A percentile compares a stretch with the other conserved stretches of the same genome.
These are phyloP conservation scores for Abrostola triplasia DNA, from an alignment of 2,888 invertebrate species.

Conservation along the genomic window DNA sequence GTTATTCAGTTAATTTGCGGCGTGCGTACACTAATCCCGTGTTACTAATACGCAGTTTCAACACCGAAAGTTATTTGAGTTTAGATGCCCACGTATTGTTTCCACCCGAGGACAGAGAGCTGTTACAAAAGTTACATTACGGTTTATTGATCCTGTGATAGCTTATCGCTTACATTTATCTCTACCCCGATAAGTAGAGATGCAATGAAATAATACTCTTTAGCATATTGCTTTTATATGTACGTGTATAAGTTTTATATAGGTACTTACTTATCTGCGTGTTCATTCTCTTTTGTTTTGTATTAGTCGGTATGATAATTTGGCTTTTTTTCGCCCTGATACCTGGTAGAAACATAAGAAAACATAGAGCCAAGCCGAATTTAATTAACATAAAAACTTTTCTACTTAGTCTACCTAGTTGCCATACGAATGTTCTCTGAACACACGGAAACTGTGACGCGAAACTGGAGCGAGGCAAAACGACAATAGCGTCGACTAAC, in stretches of 20 bases:
- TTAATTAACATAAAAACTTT: constrained; percentile 70
- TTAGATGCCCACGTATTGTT: constrained; percentile 56
- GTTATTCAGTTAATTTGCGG: constrained; percentile 35
- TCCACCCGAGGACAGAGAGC: constrained; percentile 44
- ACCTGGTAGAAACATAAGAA: constrained; percentile 16
- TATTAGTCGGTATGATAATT: constrained; percentile 33
- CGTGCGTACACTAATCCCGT: constrained; percentile 27
- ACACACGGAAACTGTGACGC: constrained; percentile 59
- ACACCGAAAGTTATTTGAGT: constrained; percentile 57
- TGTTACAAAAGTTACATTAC: constrained; percentile 70
- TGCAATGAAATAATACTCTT: constrained; percentile 53
- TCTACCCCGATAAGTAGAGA: constrained; percentile 56
- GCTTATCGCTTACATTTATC: constrained; percentile 81
- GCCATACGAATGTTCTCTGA: constrained; percentile 54
- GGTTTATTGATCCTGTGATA: constrained; percentile 84
- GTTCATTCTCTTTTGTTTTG: constrained; percentile 43
- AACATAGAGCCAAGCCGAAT: constrained; percentile 42
- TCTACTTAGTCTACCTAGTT: constrained; percentile 59
- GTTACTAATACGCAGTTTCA: constrained; percentile 45
- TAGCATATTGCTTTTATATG: constrained; percentile 46
- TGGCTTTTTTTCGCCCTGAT: constrained; percentile 17
- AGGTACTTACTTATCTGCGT: neutral
- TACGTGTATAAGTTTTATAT: constrained; percentile 13
- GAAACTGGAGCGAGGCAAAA: constrained; percentile 72
- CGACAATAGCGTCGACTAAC: constrained; percentile 69